Conservation (phyloP, 2,888 invertebrate species). For the Pseudoips prasinana region DNA sequence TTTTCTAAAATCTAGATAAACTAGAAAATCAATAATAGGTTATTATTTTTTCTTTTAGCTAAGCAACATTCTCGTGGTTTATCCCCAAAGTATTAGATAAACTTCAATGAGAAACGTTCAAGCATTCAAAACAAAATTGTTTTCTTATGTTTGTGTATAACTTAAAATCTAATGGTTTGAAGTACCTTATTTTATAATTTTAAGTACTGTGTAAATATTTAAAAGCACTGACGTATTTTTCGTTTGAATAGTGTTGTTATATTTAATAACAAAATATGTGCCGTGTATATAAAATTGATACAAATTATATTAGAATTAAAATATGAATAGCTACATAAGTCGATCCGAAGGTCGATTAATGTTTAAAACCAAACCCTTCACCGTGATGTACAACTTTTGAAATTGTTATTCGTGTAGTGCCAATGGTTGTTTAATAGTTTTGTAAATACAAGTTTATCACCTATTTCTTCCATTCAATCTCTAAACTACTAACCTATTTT, state of each 20-base stretch:
- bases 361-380: constrained; percentile 70
- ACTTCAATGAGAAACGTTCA: background rate
- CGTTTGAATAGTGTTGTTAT: constrained; percentile 53
- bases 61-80: constrained; percentile 7
- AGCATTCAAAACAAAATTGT: constrained; percentile 34
- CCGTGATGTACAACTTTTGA: constrained; percentile 71
- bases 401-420: constrained; percentile 57
- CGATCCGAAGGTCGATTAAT: constrained; percentile 40
- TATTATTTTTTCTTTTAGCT: constrained; percentile 12
- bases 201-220: constrained; percentile 70
- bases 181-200: constrained; percentile 63
- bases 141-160: constrained; percentile 22
- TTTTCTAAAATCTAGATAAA: constrained; percentile 13
- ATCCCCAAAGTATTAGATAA: too few relatives aligned
- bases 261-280: constrained; percentile 63
- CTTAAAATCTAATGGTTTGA: constrained; percentile 41
- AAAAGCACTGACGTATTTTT: constrained; percentile 61
- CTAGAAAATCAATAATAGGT: constrained; percentile 27
- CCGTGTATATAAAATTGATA: constrained; percentile 75
- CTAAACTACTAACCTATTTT: constrained; percentile 26
- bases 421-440: constrained; percentile 56
- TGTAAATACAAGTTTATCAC: constrained; percentile 35
- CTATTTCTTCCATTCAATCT: constrained; percentile 10
- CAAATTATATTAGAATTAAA: constrained; percentile 50
- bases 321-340: constrained; percentile 27